Percentiles rank a stretch among this genome's conserved stretches.
Evolutionary conservation across 2,113 vertebrate genomes (phyloP).

Genomic region (Peromyscus polionotus): DNA sequence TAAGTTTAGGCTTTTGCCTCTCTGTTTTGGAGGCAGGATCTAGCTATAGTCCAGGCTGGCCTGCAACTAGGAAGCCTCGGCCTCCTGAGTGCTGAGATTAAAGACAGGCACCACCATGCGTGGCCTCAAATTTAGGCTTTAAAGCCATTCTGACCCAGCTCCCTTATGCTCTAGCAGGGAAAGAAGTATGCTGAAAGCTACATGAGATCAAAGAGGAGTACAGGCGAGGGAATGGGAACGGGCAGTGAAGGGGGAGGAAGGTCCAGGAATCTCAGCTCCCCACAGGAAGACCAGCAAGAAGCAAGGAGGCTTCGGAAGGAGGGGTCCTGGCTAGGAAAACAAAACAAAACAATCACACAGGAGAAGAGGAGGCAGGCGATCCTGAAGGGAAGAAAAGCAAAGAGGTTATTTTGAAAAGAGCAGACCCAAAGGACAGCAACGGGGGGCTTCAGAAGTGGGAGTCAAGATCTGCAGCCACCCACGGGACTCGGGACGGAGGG

Average conservation of each 20-base stretch:
- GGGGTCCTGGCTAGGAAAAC: constrained; percentile 45
- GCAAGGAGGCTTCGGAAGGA: constrained; percentile 12
- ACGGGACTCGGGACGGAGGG: not conserved
- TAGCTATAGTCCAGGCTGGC: not conserved
- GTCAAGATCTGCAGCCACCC: not conserved
- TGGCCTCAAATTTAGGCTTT: not conserved
- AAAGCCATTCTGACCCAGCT: not conserved
- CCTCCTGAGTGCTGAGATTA: not conserved
- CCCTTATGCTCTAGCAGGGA: not conserved
- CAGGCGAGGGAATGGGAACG: not conserved
- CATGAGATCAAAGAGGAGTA: not conserved
- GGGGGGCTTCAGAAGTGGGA: not conserved
- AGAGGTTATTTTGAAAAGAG: constrained; percentile 75
- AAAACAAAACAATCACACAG: not conserved
- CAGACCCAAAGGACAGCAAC: constrained; percentile 4
- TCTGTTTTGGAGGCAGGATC: not conserved
- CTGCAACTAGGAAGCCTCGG: not conserved
- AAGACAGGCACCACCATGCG: not conserved
- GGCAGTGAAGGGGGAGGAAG: constrained; percentile 13
- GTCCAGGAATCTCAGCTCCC: not conserved
- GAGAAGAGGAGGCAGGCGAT: constrained; percentile 50
- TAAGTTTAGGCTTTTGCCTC: not conserved
- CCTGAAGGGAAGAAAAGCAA: constrained; percentile 77
- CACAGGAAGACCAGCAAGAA: constrained; percentile 30
- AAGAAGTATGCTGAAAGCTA: not conserved